Evolutionary conservation across 2,113 vertebrate species (phyloP), one percentile per base, ranked within the genome.

Genomic region (Cercopithecus mona): DNA sequence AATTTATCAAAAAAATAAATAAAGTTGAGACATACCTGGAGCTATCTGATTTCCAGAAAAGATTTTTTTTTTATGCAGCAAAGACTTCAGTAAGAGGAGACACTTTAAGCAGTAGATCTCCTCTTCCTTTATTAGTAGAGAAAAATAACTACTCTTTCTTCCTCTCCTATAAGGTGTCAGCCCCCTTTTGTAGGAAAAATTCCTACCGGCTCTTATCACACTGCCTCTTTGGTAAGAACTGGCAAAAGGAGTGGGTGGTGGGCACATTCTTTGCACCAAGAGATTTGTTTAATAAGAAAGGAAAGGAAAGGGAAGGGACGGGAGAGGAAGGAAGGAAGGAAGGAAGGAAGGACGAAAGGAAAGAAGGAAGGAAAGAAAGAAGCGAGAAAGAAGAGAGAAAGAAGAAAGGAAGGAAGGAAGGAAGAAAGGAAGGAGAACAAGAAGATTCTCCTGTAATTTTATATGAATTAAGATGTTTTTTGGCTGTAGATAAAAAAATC

Each of bases 161-260:
- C 10, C 27, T 17, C 4, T 3, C 7, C 35, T 59, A 20, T 61
- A 23, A 23, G 27, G 22, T 22, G 1, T 50, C 16, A 35, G 12
- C 6, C 32, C 38, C 22, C 8, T 30, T 30, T 30, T 64, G 23
- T 13, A 80, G 93, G 75, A 48, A 38, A 72, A 20, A 27, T 50
- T 40, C 6, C 38, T 45, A 22, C 3, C 0, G 1, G 59, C 23
- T 40, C 18, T 48, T 5, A 18, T 0, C 48, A 50, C 12, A 8
- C 6, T 48, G 23, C 22, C 13, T 87, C 45, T 59, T 52, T 22
- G 25, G 23, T 50, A 40, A 45, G 10, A 4, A 1, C 38, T 7
- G 10, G 9, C 48, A 6, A 5, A n/a, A n/a, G 35, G 68, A 9
- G 20, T 11, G 70, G n/a, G n/a, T 7, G 8, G 11, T 1, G 2